These are phyloP conservation scores for Sandelia bainsii DNA, from an alignment of 2,797 vertebrate genomes.

Conservation along the genomic window DNA sequence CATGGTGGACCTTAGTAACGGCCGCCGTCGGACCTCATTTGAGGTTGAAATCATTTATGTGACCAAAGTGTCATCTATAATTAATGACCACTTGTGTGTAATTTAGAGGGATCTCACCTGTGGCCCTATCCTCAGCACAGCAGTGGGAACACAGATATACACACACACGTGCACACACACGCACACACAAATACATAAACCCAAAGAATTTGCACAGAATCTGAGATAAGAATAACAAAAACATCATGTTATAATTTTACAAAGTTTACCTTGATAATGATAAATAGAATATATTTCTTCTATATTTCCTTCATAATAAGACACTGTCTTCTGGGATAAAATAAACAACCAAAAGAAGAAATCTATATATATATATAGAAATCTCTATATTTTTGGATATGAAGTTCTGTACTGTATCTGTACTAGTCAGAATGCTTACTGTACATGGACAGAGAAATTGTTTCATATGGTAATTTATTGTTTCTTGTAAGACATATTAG, in stretches of 20 bases:
- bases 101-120: constrained; percentile 93
- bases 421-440: too few species aligned
- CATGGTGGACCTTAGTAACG: constrained; percentile 79
- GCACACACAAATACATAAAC: constrained; percentile 19
- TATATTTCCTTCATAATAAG: background rate
- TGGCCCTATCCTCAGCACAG: constrained; percentile 83
- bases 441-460: too few species aligned
- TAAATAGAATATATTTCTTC: background rate
- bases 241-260: background rate
- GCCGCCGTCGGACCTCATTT: constrained; percentile 87
- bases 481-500: too few species aligned
- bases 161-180: constrained; percentile 49
- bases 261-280: background rate
- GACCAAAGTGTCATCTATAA: constrained; percentile 91
- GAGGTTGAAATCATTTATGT: constrained; percentile 90
- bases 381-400: too few species aligned
- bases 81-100: constrained; percentile 89
- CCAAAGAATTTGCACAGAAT: constrained; percentile 11
- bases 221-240: background rate
- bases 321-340: background rate
- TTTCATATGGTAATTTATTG: too few species aligned
- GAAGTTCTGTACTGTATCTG: too few species aligned
- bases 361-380: too few species aligned
- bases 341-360: too few species aligned
- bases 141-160: constrained; percentile 67